phyloP scores from a whole-genome alignment of 2,888 invertebrate species.

The Lysandra bellargus region DNA sequence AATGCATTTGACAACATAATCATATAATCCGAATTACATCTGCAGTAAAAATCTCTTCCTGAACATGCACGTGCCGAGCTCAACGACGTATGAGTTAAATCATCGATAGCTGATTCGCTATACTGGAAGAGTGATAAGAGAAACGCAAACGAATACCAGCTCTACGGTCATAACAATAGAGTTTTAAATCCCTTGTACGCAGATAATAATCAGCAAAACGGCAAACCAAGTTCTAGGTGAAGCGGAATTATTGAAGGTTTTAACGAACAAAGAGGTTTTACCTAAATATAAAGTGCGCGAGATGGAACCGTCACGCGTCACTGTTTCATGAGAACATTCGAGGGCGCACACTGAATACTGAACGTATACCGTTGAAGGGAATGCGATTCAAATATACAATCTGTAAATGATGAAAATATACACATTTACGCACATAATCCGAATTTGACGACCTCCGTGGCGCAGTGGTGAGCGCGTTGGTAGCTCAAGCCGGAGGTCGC shows the following conservation, averaged over 20 bases:
- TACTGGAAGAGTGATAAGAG: conserved; percentile 12
- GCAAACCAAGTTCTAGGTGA: conserved; percentile 15
- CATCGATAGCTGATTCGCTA: conserved; percentile 26
- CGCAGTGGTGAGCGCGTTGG: no score
- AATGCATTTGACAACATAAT: no score
- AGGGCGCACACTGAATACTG: background rate
- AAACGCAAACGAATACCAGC: background rate
- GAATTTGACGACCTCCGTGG: no score
- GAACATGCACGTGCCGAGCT: conserved; percentile 8
- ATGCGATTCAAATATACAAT: no score
- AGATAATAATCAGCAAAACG: background rate
- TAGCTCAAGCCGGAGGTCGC: no score
- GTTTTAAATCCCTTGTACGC: background rate
- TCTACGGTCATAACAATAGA: background rate
- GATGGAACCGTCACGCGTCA: conserved; percentile 1
- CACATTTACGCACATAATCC: no score
- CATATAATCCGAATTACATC: background rate
- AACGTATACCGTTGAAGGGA: no score
- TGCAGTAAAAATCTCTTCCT: conserved; percentile 3
- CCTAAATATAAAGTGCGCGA: background rate
- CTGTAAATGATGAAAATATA: no score
- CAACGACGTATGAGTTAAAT: background rate
- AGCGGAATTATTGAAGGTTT: conserved; percentile 25
- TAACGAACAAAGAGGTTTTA: conserved; percentile 17
- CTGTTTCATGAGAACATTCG: conserved; percentile 6